Percentiles rank a stretch among this genome's conserved stretches.
Evolutionary conservation across 2,113 vertebrate species (phyloP).

Genomic region (Catagonus wagneri): DNA sequence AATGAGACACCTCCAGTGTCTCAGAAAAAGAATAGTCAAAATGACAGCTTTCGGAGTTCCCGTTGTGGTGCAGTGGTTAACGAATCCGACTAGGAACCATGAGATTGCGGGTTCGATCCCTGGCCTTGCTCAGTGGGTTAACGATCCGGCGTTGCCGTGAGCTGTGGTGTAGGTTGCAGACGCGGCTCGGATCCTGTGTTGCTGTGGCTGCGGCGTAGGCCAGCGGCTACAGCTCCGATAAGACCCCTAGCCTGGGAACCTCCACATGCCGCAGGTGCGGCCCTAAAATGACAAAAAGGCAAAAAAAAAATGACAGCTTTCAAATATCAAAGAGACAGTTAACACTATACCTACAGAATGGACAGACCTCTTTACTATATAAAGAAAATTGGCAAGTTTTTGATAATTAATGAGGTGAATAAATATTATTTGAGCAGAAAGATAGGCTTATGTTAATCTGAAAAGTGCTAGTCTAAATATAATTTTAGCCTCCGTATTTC

Average conservation of each 20-base stretch:
- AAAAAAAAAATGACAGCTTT: not conserved
- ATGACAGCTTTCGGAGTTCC: not conserved
- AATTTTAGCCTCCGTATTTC: slow-evolving; percentile 23
- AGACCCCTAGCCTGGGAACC: too few relatives aligned
- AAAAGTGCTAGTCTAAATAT: not conserved
- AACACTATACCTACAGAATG: not conserved
- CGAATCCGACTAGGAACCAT: too few relatives aligned
- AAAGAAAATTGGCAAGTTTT: slow-evolving; percentile 1
- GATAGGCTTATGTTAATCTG: not conserved
- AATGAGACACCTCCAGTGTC: not conserved
- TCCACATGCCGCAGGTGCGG: too few relatives aligned
- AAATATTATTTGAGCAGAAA: slow-evolving; percentile 35
- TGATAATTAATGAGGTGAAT: not conserved
- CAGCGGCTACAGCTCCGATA: too few relatives aligned
- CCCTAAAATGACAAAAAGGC: too few relatives aligned
- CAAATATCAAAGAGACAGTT: not conserved
- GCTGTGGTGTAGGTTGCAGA: too few relatives aligned
- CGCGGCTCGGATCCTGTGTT: too few relatives aligned
- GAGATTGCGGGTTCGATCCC: too few relatives aligned
- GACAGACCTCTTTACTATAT: not conserved
- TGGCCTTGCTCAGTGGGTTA: too few relatives aligned
- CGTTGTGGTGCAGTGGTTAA: too few relatives aligned
- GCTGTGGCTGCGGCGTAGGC: too few relatives aligned
- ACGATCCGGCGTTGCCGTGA: too few relatives aligned
- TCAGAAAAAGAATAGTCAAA: not conserved